A percentile compares a stretch with the other conserved stretches of the same genome.
phyloP scores from a whole-genome alignment of 2,797 vertebrate genomes.

The Mormyrops boulengeri region DNA sequence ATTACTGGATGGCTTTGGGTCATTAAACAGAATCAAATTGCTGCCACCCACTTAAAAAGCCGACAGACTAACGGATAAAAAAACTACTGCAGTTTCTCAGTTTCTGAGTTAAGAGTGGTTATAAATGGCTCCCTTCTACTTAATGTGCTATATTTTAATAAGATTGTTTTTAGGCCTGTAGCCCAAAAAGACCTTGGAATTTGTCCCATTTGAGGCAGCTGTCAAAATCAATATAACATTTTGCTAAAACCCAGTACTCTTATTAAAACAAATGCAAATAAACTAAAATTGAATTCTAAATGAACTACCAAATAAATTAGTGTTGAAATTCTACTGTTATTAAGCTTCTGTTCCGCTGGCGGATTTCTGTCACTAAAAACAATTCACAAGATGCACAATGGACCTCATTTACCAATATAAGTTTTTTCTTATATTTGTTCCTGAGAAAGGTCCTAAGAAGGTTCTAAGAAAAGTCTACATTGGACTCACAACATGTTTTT shows the following conservation, averaged over 20 bases:
- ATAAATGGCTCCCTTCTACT: neutral
- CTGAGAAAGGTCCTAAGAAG: neutral
- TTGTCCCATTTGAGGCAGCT: neutral
- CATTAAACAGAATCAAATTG: neutral
- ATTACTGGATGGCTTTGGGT: neutral
- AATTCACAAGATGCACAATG: neutral
- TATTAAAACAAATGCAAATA: neutral
- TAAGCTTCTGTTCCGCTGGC: neutral
- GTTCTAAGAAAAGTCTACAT: neutral
- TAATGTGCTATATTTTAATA: neutral
- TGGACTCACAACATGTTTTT: neutral
- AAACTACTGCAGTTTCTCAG: neutral
- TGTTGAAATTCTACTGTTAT: neutral
- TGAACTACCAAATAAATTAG: neutral
- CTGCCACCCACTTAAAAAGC: neutral
- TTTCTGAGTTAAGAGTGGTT: neutral
- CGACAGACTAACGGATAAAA: neutral
- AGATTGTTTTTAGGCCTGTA: neutral
- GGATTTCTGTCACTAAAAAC: neutral
- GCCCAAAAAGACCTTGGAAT: neutral
- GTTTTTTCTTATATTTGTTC: neutral
- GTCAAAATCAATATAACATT: neutral
- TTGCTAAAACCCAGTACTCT: neutral
- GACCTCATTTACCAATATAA: neutral
- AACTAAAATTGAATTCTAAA: neutral